A percentile compares a stretch with the other conserved stretches of the same genome.
Evolutionary conservation across 2,113 vertebrate species (phyloP).

Genomic region (Dromaius novaehollandiae): DNA sequence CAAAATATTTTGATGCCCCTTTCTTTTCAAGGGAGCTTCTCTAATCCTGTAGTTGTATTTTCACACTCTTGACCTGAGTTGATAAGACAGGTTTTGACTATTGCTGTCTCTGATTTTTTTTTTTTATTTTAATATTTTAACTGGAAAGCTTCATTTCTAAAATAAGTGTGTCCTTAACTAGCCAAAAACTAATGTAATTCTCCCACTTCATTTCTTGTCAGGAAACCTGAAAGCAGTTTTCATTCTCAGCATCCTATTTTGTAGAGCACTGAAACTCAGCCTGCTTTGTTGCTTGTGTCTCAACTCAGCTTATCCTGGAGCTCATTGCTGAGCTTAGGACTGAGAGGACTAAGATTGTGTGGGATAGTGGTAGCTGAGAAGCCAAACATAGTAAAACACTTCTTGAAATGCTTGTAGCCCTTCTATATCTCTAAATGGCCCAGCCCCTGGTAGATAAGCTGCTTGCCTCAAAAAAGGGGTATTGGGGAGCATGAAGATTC

Average conservation of each 20-base stretch:
- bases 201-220: background rate
- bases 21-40: no score
- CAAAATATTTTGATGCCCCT: no score
- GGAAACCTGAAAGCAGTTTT: background rate
- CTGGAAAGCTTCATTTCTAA: background rate
- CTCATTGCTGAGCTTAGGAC: background rate
- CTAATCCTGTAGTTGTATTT: background rate
- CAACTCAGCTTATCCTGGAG: background rate
- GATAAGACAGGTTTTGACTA: background rate
- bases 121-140: no score
- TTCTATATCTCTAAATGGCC: background rate
- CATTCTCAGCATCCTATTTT: accelerated
- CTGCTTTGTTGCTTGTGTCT: background rate
- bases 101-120: background rate
- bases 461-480: no score
- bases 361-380: background rate
- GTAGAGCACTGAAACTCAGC: background rate
- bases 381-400: background rate
- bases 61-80: background rate
- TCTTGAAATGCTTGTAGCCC: background rate
- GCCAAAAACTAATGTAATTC: background rate
- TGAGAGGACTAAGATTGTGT: accelerated
- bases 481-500: background rate
- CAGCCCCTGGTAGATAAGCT: background rate
- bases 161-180: background rate